These are phyloP conservation scores for Tyto alba DNA, from an alignment of 2,113 vertebrate species.

Conservation along the genomic window DNA sequence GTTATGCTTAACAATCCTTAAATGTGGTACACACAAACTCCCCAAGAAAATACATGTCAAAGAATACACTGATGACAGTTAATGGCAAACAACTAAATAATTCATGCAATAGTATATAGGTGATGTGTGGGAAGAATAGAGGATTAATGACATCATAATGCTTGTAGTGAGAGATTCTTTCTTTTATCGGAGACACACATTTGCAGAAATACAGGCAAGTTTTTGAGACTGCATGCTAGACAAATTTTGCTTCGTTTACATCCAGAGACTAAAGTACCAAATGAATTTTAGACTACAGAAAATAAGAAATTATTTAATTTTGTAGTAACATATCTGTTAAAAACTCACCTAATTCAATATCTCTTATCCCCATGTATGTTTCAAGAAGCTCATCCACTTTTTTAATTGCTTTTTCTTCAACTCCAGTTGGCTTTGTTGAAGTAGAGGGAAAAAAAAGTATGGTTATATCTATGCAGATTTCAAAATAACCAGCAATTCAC, in stretches of 20 bases:
- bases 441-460: slow-evolving; percentile 2
- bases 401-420: slow-evolving; percentile 88
- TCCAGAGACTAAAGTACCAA: background rate
- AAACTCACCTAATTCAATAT: slow-evolving; percentile 88
- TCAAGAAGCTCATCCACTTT: slow-evolving; percentile 95
- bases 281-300: background rate
- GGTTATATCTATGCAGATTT: background rate
- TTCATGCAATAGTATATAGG: background rate
- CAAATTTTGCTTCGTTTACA: background rate
- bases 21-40: background rate
- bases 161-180: background rate
- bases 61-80: background rate
- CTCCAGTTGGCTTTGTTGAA: slow-evolving; percentile 82
- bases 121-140: background rate
- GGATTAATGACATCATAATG: background rate
- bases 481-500: background rate
- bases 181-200: background rate
- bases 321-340: background rate
- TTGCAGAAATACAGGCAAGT: background rate
- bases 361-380: slow-evolving; percentile 97
- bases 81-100: background rate
- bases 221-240: background rate
- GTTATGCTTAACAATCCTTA: background rate
- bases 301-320: background rate
- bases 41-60: background rate